These are phyloP conservation scores for Lepeophtheirus salmonis DNA, from an alignment of 1,140 invertebrate species.

Conservation along the genomic window DNA sequence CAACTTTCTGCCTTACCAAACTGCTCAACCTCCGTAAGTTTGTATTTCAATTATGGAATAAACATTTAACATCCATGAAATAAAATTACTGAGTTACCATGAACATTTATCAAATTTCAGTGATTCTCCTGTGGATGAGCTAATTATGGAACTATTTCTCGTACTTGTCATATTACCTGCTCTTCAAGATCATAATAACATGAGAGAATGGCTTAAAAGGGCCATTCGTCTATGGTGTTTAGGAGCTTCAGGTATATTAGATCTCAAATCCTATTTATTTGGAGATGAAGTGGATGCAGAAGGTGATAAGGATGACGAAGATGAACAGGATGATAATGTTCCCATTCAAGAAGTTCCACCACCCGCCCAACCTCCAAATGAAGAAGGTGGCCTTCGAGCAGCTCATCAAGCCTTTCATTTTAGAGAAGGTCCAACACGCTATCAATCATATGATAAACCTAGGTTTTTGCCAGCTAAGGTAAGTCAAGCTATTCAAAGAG, in stretches of 20 bases:
- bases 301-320: conserved; percentile 18
- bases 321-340: not conserved
- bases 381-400: conserved; percentile 42
- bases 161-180: conserved; percentile 81
- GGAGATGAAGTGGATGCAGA: conserved; percentile 17
- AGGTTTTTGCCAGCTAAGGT: conserved; percentile 59
- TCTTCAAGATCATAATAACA: conserved; percentile 84
- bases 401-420: conserved; percentile 61
- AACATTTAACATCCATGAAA: conserved; percentile 10
- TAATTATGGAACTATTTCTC: conserved; percentile 76
- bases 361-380: not conserved
- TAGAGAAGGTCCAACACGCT: conserved; percentile 47
- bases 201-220: conserved; percentile 72
- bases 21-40: conserved; percentile 40
- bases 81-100: too few relatives aligned
- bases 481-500: conserved; percentile 17
- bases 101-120: conserved; percentile 36
- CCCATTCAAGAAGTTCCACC: conserved; percentile 4
- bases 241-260: conserved; percentile 59
- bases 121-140: conserved; percentile 56
- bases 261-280: conserved; percentile 41
- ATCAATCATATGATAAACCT: conserved; percentile 69
- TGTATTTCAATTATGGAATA: not conserved
- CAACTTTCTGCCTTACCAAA: conserved; percentile 78
- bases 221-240: conserved; percentile 71